These are phyloP conservation scores for Leptestheria dahalacensis DNA, from an alignment of 1,140 invertebrate species.

Conservation along the genomic window DNA sequence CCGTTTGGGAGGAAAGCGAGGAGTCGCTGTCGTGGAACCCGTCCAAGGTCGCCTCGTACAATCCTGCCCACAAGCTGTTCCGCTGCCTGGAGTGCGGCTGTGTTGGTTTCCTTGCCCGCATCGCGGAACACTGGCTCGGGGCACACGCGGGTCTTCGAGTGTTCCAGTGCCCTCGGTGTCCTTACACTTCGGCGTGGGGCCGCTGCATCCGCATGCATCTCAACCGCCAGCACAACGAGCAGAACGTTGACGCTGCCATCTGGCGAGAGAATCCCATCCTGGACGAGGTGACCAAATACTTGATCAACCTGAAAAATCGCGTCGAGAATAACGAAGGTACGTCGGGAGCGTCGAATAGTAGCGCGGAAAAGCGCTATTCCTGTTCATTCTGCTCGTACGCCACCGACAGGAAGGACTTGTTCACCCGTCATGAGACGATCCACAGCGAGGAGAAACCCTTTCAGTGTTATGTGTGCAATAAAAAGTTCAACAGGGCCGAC, in stretches of 20 bases:
- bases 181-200: conserved; percentile 57
- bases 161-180: conserved; percentile 53
- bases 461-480: conserved; percentile 77
- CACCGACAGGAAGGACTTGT: conserved; percentile 80
- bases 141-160: conserved; percentile 57
- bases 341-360: conserved; percentile 15
- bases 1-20: conserved; percentile 44
- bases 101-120: conserved; percentile 55
- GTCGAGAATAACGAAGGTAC: conserved; percentile 33
- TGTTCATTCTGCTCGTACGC: conserved; percentile 76
- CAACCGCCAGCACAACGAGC: conserved; percentile 45
- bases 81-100: conserved; percentile 60
- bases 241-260: conserved; percentile 27
- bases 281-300: conserved; percentile 51
- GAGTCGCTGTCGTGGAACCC: conserved; percentile 49
- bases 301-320: conserved; percentile 47
- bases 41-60: conserved; percentile 45
- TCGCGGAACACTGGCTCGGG: conserved; percentile 70
- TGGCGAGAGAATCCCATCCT: conserved; percentile 54
- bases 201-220: conserved; percentile 55
- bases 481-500: conserved; percentile 85
- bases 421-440: conserved; percentile 89
- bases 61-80: conserved; percentile 36
- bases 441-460: conserved; percentile 87
- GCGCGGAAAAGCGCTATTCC: conserved; percentile 52